Percentiles rank a stretch among this genome's conserved stretches.
Evolutionary conservation across 2,888 invertebrate genomes (phyloP).

Genomic region (Dasysyrphus tricinctus): DNA sequence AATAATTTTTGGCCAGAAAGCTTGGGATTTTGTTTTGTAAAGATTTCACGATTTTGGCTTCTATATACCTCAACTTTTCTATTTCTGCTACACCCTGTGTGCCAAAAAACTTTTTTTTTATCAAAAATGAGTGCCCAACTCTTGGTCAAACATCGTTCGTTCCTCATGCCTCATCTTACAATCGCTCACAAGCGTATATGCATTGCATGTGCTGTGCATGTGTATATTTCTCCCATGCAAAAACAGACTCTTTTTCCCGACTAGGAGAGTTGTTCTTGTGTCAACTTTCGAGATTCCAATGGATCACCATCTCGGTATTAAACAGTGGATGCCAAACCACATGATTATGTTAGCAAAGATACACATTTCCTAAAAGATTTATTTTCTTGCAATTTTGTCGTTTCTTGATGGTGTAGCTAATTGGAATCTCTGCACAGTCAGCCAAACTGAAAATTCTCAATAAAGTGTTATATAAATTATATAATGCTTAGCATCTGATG

Average conservation of each 20-base stretch:
- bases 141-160: neutral
- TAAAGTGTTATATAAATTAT: constrained; percentile 15
- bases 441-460: neutral
- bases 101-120: neutral
- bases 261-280: neutral
- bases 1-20: too few relatives aligned
- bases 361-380: neutral
- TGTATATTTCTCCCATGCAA: neutral
- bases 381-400: constrained; percentile 1
- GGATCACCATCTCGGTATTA: neutral
- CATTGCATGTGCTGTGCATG: neutral
- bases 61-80: neutral
- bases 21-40: too few relatives aligned
- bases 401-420: neutral
- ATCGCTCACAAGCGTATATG: neutral
- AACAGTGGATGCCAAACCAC: constrained; percentile 13
- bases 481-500: constrained; percentile 35
- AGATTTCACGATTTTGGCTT: too few relatives aligned
- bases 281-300: constrained; percentile 1
- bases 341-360: neutral
- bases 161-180: neutral
- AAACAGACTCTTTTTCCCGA: neutral
- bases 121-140: neutral
- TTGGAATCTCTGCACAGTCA: constrained; percentile 22
- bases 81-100: neutral